A percentile compares a stretch with the other conserved stretches of the same genome.
These are phyloP conservation scores for Euclidia mi DNA, from an alignment of 2,888 invertebrate genomes.

Conservation along the genomic window DNA sequence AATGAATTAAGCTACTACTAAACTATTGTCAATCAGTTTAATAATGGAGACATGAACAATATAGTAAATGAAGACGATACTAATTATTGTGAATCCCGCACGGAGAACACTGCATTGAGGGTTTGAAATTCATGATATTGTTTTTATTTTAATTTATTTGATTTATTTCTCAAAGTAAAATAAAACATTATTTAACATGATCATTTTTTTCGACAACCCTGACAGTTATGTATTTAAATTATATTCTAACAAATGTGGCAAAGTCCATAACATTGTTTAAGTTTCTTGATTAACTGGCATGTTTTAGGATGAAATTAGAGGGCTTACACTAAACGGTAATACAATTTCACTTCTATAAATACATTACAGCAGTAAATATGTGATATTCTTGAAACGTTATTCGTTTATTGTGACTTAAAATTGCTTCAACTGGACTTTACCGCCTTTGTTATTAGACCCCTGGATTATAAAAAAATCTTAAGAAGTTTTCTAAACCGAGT, in stretches of 20 bases:
- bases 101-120: neutral
- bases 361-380: neutral
- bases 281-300: neutral
- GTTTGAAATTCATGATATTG: neutral
- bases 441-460: neutral
- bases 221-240: neutral
- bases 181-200: neutral
- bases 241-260: neutral
- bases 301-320: neutral
- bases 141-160: neutral
- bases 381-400: neutral
- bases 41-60: neutral
- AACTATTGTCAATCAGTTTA: neutral
- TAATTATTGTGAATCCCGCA: neutral
- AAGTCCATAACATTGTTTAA: neutral
- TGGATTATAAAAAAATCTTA: too few species aligned
- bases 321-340: neutral
- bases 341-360: neutral
- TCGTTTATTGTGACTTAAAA: neutral
- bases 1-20: neutral
- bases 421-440: neutral
- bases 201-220: too few species aligned
- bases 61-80: neutral
- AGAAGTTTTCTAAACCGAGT: too few species aligned
- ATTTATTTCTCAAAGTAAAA: neutral